phyloP scores from a whole-genome alignment of 2,888 invertebrate genomes.

The Diplolepis rosae region DNA sequence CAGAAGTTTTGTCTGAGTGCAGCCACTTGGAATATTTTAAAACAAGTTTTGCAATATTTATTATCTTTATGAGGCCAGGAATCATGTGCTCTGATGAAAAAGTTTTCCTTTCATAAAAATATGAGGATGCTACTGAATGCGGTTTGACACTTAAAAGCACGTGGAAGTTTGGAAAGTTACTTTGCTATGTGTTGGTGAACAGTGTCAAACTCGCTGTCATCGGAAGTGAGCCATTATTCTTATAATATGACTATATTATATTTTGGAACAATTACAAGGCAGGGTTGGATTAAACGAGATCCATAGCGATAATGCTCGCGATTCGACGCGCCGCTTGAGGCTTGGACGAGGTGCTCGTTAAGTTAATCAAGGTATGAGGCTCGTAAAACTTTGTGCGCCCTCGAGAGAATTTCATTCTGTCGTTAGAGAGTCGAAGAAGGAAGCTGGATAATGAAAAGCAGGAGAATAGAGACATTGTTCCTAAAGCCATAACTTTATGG shows the following conservation, averaged over 20 bases:
- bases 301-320: slow-evolving; percentile 11
- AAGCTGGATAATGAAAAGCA: slow-evolving; percentile 29
- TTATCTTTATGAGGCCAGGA: neutral
- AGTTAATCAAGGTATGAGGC: slow-evolving; percentile 43
- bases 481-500: slow-evolving; percentile 28
- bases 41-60: neutral
- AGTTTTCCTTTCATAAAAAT: neutral
- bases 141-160: neutral
- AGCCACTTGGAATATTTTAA: too few relatives aligned
- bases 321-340: slow-evolving; percentile 3
- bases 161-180: neutral
- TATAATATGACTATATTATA: slow-evolving; percentile 21
- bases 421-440: slow-evolving; percentile 22
- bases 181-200: neutral
- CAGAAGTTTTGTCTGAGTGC: too few relatives aligned
- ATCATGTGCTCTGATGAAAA: neutral
- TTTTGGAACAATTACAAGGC: slow-evolving; percentile 26
- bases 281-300: slow-evolving; percentile 10
- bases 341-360: slow-evolving; percentile 39
- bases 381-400: slow-evolving; percentile 45
- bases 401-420: slow-evolving; percentile 30
- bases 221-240: slow-evolving; percentile 15
- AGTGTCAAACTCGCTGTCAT: neutral
- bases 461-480: slow-evolving; percentile 30
- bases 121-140: neutral